Conservation (phyloP, 2,113 vertebrate genomes). For the Sterrhoptilus dennistouni region DNA sequence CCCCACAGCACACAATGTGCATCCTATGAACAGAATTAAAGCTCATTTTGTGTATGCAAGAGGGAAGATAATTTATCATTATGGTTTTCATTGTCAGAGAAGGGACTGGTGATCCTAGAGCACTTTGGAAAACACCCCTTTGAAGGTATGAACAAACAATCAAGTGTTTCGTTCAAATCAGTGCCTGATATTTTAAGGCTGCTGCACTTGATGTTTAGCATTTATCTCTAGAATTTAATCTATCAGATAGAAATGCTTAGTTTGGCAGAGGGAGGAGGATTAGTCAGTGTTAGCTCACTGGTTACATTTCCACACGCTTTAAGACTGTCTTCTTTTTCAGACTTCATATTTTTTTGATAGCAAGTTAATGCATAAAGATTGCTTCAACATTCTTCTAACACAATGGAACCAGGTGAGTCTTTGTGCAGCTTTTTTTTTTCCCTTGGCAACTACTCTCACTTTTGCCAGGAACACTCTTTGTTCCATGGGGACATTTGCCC, state of each 20-base stretch:
- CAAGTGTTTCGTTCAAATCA: not conserved
- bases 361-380: not conserved
- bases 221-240: conserved; percentile 13
- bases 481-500: not conserved
- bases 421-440: not conserved
- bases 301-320: not conserved
- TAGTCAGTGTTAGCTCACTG: conserved; percentile 23
- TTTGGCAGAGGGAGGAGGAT: not conserved
- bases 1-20: fast-evolving
- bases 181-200: not conserved
- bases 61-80: not conserved
- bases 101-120: not conserved
- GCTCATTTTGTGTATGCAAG: not conserved
- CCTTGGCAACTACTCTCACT: not conserved
- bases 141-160: not conserved
- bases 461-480: not conserved
- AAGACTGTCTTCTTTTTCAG: not conserved
- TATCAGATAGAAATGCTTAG: not conserved
- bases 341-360: not conserved
- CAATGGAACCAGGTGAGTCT: conserved; percentile 15
- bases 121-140: not conserved
- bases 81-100: fast-evolving
- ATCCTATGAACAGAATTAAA: not conserved
- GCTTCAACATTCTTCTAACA: not conserved
- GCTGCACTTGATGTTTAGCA: not conserved